Base-by-base conservation (phyloP, 2,888 invertebrate genomes). In the Uloborus plumipes region DNA sequence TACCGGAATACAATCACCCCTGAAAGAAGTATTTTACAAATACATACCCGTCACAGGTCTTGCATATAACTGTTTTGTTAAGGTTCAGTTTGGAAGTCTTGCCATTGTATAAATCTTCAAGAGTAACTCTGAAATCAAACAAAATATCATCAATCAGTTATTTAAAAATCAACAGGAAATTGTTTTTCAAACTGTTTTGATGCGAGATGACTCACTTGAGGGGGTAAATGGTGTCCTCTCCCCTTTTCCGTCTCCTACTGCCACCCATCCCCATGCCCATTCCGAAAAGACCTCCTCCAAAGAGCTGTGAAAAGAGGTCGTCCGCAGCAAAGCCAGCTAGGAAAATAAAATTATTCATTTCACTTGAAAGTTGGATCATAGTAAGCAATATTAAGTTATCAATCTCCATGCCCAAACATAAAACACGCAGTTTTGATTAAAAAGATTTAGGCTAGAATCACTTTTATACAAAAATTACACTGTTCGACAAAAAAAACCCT, bases 21-120 rank as follows among this genome's bases (percentile, higher is more conserved):
- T 16, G 1, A 20, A 47, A 16, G 13, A 49, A 18, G 22, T 3
- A 55, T 18, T 39, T 18, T 39, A 1, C 14, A 20, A 47, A 20
- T 16, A 89, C 90, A 88, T 93, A 92, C 88, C 95, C 96, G 87
- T 91, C 91, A 90, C 96, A 96, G 84, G 91, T 90, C 65, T 91
- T 90, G 90, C 96, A 96, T 86, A 95, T 93, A 50, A 94, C 92
- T 89, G 94, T 94, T 91, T 94, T 94, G 89, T 93, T 94, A 81
- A 95, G 91, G 88, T 95, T 94, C 86, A 95, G 90, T 88, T 94
- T 94, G 1, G 94, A 91, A 67, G 94, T 93, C 90, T 95, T 95
- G 14, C 97, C 97, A 89, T 94, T 94, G 89, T 96, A 98, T 88
- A 97, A 91, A 88, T 97, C 96, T 90, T 97, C 97, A 87, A 98